Evolutionary conservation across 2,797 vertebrate species (phyloP).

Genomic region (Steatocranus sp.): DNA sequence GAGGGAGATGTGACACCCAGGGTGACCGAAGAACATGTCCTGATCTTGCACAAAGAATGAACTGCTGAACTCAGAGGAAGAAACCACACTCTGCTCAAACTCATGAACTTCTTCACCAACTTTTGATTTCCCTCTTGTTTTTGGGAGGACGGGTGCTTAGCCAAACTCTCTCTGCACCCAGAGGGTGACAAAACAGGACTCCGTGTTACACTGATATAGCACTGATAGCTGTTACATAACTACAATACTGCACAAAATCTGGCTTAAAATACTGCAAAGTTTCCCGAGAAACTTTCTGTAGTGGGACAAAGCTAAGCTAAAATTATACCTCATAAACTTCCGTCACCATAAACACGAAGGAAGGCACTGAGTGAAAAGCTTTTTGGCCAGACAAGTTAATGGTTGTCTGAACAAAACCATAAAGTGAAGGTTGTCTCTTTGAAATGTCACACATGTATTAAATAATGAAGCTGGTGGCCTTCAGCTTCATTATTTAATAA

Average conservation of each 20-base stretch:
- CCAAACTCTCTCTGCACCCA: not conserved
- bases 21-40: conserved; percentile 22
- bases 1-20: conserved; percentile 39
- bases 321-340: not conserved
- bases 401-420: not conserved
- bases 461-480: not conserved
- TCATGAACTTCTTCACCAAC: not conserved
- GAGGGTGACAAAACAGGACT: not conserved
- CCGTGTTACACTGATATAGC: not conserved
- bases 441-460: not conserved
- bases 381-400: not conserved
- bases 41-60: conserved; percentile 10
- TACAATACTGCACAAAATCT: not conserved
- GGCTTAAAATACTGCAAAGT: not conserved
- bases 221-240: not conserved
- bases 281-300: not conserved
- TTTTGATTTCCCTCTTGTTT: not conserved
- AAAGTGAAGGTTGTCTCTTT: not conserved
- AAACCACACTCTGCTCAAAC: not conserved
- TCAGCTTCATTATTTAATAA: not conserved
- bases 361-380: not conserved
- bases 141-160: not conserved
- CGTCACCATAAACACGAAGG: not conserved
- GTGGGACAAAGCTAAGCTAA: not conserved
- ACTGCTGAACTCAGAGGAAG: not conserved